Evolutionary conservation across 2,888 invertebrate species (phyloP).

Genomic region (Macrosiphum euphorbiae): DNA sequence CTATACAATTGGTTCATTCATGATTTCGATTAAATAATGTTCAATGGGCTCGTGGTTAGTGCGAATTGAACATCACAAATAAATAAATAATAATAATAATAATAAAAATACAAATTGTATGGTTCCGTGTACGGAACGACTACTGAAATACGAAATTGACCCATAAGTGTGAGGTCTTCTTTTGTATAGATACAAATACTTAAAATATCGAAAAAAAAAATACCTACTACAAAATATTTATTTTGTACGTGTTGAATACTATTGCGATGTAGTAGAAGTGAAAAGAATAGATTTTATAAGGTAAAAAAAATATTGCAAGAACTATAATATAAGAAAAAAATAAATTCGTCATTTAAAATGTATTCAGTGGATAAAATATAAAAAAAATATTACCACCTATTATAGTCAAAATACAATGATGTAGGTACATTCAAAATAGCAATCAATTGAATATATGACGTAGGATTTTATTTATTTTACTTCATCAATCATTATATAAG

Average conservation of each 20-base stretch:
- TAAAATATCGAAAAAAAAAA: background rate
- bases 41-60: conserved; percentile 59
- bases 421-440: background rate
- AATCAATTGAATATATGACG: background rate
- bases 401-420: background rate
- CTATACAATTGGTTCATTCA: conserved; percentile 58
- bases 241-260: background rate
- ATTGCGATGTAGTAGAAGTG: background rate
- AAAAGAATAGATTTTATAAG: background rate
- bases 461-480: too few relatives aligned
- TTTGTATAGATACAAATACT: conserved; percentile 18
- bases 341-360: background rate
- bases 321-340: background rate
- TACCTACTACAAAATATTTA: background rate
- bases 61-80: conserved; percentile 37
- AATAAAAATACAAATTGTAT: conserved; percentile 6
- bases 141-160: conserved; percentile 48
- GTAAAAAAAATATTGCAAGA: background rate
- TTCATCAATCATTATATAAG: too few relatives aligned
- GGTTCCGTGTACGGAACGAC: conserved; percentile 12
- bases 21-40: conserved; percentile 49
- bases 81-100: conserved; percentile 16
- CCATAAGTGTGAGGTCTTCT: conserved; percentile 47
- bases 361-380: background rate
- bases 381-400: background rate